A percentile compares a stretch with the other conserved stretches of the same genome.
phyloP scores from a whole-genome alignment of 1,140 invertebrate species.

The Apis laboriosa region DNA sequence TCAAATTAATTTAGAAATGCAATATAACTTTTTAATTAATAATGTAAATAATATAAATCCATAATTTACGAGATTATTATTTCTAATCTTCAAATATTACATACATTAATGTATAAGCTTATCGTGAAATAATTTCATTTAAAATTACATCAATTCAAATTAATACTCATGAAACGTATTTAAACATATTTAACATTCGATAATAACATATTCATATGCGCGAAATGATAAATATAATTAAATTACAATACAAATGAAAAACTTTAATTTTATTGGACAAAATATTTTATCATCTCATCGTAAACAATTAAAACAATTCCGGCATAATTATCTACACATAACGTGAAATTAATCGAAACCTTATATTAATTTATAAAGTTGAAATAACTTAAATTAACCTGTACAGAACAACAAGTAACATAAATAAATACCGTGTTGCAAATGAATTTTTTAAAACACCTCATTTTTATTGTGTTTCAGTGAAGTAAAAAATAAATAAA shows the following conservation, averaged over 20 bases:
- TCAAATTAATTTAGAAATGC: too few species aligned
- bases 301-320: background rate
- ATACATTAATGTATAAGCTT: too few species aligned
- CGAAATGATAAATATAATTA: background rate
- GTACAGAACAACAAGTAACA: background rate
- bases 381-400: background rate
- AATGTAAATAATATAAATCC: too few species aligned
- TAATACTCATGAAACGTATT: background rate
- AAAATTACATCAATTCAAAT: background rate
- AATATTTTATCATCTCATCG: background rate
- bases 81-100: too few species aligned
- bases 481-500: background rate
- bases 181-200: background rate
- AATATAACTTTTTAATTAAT: too few species aligned
- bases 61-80: too few species aligned
- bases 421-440: background rate
- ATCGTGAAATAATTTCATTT: background rate
- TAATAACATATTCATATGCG: background rate
- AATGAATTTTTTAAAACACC: background rate
- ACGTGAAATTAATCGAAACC: background rate
- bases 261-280: background rate
- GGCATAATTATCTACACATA: background rate
- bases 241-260: background rate
- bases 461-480: background rate
- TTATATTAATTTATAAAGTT: background rate